Evolutionary conservation across 2,797 vertebrate species (phyloP).

Genomic region (Argya squamiceps): DNA sequence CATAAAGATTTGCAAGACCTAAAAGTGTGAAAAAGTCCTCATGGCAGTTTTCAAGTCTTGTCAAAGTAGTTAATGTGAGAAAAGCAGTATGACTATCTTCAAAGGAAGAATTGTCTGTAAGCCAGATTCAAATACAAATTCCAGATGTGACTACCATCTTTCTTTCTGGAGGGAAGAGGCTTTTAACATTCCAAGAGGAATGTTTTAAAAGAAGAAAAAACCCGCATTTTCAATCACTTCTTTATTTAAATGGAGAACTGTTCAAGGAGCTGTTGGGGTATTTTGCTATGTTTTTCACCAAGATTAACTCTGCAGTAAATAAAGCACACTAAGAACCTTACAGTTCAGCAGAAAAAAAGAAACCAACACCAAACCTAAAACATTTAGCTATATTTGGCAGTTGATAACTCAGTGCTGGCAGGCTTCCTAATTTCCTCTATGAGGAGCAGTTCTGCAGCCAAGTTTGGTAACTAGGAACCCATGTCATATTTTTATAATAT

Average conservation of each 20-base stretch:
- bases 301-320: not conserved
- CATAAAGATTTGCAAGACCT: not conserved
- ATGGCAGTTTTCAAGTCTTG: not conserved
- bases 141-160: not conserved
- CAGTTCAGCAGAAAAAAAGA: not conserved
- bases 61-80: not conserved
- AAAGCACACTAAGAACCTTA: not conserved
- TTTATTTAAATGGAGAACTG: not conserved
- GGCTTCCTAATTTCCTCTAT: not conserved
- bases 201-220: not conserved
- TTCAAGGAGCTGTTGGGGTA: not conserved
- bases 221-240: not conserved
- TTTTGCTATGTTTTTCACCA: not conserved
- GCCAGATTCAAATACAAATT: not conserved
- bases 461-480: not conserved
- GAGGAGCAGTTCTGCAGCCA: not conserved
- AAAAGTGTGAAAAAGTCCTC: not conserved
- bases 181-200: too few relatives aligned
- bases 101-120: not conserved
- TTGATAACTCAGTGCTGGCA: not conserved
- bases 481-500: not conserved
- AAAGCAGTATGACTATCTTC: not conserved
- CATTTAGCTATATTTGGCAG: not conserved
- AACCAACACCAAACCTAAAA: not conserved
- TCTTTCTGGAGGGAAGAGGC: not conserved